These are phyloP conservation scores for Eulithis testata DNA, from an alignment of 2,888 invertebrate species.

Conservation along the genomic window DNA sequence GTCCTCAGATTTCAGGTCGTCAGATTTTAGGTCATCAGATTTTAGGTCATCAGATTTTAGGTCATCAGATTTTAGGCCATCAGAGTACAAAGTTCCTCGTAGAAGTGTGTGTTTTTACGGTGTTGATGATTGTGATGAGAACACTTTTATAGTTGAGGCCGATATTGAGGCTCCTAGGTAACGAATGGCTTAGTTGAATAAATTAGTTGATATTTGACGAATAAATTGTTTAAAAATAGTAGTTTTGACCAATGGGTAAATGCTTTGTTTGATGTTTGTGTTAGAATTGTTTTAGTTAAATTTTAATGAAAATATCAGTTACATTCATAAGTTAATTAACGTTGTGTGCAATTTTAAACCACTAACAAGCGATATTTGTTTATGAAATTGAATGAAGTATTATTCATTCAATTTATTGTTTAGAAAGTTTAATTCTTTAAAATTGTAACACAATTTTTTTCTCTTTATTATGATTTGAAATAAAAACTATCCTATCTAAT, in stretches of 20 bases:
- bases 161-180: slow-evolving; percentile 76
- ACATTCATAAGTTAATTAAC: not conserved
- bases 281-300: not conserved
- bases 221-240: slow-evolving; percentile 3
- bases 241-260: not conserved
- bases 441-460: too few relatives aligned
- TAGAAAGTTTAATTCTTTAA: too few relatives aligned
- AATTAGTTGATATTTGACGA: slow-evolving; percentile 4
- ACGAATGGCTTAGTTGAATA: slow-evolving; percentile 53
- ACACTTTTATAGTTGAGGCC: slow-evolving; percentile 67
- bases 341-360: not conserved
- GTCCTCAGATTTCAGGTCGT: slow-evolving; percentile 47
- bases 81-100: slow-evolving; percentile 53
- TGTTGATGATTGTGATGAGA: slow-evolving; percentile 56
- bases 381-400: not conserved
- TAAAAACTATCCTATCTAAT: too few relatives aligned
- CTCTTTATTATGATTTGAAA: too few relatives aligned
- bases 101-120: slow-evolving; percentile 73
- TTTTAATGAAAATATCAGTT: not conserved
- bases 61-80: slow-evolving; percentile 66
- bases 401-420: too few relatives aligned
- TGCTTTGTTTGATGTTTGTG: not conserved
- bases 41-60: slow-evolving; percentile 58
- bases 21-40: slow-evolving; percentile 36
- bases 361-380: not conserved